Evolutionary conservation across 2,797 vertebrate species (phyloP), one percentile per base, ranked within the genome.

Genomic region (Microtus californicus): DNA sequence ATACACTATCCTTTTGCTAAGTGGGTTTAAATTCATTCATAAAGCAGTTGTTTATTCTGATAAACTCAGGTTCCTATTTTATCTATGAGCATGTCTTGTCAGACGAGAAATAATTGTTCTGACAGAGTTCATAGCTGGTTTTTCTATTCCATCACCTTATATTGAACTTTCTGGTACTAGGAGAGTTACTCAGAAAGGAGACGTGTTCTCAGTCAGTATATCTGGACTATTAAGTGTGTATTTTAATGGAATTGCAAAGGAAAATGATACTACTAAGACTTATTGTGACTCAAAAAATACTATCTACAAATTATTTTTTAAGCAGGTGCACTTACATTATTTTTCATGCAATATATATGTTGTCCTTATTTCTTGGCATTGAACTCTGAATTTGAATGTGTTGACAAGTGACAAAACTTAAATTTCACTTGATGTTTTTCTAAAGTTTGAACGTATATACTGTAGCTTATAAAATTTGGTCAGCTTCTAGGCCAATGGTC

Each of bases 391-490:
- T 11, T 63, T 91, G 37, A 48, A 80, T 4, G 0, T 73, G 19
- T 48, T 79, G 9, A 25, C 67, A 77, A 81, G n/a, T 45, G 37
- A 89, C 59, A 63, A 87, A 73, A 2, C 56, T 56, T 82, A 31
- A 96, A 77, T 81, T 48, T 88, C 40, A 59, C 23, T 79, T 79
- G 25, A 6, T 0, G 29, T 48, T 93, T 95, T 83, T 12, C 23
- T 90, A 51, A 0, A 82, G 34, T 25, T 6, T 90, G 12, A 90
- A 29, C 45, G 2, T 21, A 90, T 74, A 82, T 27, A 78, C 6
- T 94, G 8, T 82, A 93, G 13, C 48, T 87, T 37, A 87, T 27
- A 89, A 87, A 87, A 91, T 51, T 82, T 86, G 40, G 88, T 40
- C 25, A 86, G 14, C 6, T 89, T 87, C n/a, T 65, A 61, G 61